Evolutionary conservation across 2,797 vertebrate species (phyloP).

Genomic region (Sardinella longiceps): DNA sequence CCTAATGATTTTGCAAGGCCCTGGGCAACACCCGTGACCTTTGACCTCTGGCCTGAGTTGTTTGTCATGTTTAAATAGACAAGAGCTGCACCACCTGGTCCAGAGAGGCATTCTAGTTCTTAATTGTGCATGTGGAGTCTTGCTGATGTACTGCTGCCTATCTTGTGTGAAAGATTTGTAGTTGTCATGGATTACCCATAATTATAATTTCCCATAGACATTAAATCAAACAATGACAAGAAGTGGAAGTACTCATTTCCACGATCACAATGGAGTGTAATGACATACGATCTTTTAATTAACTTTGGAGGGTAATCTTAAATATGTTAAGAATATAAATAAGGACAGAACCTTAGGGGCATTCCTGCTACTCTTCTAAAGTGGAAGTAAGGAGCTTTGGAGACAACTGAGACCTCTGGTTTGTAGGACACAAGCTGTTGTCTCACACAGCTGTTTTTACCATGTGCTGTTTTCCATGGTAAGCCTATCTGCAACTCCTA

Average conservation of each 20-base stretch:
- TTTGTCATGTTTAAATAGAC: not conserved
- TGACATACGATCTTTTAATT: not conserved
- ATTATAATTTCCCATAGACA: not conserved
- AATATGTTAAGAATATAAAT: not conserved
- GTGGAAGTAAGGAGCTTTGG: not conserved
- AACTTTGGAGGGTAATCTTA: not conserved
- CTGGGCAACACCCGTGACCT: not conserved
- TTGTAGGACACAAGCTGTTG: not conserved
- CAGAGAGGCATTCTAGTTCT: not conserved
- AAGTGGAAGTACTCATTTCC: not conserved
- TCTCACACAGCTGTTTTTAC: not conserved
- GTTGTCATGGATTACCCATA: not conserved
- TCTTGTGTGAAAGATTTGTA: not conserved
- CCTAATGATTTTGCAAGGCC: no score
- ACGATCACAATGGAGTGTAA: not conserved
- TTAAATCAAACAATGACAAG: not conserved
- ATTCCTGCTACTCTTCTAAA: not conserved
- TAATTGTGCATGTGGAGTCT: not conserved
- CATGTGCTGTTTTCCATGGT: not conserved
- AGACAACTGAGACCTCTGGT: not conserved
- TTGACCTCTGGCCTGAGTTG: not conserved
- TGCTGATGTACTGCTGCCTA: no score
- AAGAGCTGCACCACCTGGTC: not conserved
- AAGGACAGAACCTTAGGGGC: not conserved
- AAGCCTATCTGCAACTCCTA: not conserved